Conservation (phyloP, 2,113 vertebrate species). For the Platycercus adscitus region DNA sequence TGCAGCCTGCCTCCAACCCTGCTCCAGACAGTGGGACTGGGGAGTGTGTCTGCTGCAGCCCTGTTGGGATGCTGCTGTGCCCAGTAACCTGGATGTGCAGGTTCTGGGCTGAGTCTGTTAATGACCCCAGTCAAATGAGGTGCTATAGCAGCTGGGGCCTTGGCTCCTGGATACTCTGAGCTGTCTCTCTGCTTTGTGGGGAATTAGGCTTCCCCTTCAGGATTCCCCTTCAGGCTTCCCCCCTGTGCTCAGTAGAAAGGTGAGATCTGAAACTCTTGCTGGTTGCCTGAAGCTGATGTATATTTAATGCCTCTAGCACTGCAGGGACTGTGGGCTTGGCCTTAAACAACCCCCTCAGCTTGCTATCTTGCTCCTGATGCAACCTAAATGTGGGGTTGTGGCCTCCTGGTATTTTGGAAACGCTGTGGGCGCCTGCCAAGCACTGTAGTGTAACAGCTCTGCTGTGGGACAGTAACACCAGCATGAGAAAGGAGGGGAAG, state of each 20-base stretch:
- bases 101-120: background rate
- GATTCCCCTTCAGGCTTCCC: background rate
- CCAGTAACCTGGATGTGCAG: background rate
- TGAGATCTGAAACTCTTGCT: background rate
- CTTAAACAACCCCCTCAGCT: background rate
- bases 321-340: background rate
- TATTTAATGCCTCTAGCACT: background rate
- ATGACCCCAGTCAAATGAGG: background rate
- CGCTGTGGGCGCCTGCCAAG: background rate
- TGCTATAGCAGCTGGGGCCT: background rate
- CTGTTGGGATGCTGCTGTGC: background rate
- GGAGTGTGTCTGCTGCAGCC: background rate
- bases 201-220: background rate
- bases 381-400: background rate
- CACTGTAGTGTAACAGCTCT: background rate
- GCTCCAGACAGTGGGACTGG: background rate
- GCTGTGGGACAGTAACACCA: background rate
- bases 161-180: background rate
- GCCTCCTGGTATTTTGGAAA: background rate
- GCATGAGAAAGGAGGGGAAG: background rate
- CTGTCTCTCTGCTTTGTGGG: background rate
- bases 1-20: background rate
- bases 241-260: background rate
- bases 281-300: background rate
- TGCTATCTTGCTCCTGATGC: background rate